A percentile compares a stretch with the other conserved stretches of the same genome.
Conservation (phyloP, 1,140 invertebrate species). For the Dreissena polymorpha region DNA sequence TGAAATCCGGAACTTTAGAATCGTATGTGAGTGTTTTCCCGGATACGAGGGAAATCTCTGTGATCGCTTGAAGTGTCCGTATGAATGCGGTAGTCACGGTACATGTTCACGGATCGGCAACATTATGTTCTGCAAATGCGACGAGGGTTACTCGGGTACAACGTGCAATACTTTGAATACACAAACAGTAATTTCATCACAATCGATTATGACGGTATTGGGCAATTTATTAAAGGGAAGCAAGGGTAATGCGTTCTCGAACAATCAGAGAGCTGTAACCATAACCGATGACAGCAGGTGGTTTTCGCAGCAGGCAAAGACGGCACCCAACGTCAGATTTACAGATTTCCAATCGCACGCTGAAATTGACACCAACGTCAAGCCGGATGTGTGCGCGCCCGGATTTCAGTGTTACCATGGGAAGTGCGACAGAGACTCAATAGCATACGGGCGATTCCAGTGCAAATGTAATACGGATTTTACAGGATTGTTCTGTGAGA, state of each 20-base stretch:
- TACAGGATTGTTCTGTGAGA: constrained; percentile 47
- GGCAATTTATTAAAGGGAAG: background rate
- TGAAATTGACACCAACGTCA: constrained; percentile 34
- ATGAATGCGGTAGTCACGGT: constrained; percentile 39
- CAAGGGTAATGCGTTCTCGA: background rate
- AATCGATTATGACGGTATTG: constrained; percentile 8
- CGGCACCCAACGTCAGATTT: constrained; percentile 27
- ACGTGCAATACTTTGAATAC: constrained; percentile 14
- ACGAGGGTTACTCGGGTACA: constrained; percentile 27
- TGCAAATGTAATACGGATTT: constrained; percentile 46
- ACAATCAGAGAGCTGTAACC: background rate
- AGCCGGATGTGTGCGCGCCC: constrained; percentile 44
- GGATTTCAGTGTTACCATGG: constrained; percentile 54
- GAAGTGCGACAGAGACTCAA: constrained; percentile 32
- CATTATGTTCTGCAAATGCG: constrained; percentile 42
- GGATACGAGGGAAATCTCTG: constrained; percentile 50
- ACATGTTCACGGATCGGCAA: constrained; percentile 31
- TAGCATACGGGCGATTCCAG: constrained; percentile 32
- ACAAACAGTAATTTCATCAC: background rate
- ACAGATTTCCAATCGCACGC: constrained; percentile 43
- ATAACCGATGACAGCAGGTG: background rate
- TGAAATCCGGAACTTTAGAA: constrained; percentile 40
- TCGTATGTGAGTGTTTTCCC: constrained; percentile 50
- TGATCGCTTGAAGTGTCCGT: constrained; percentile 40
- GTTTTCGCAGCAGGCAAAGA: constrained; percentile 11